Percentiles rank a stretch among this genome's conserved stretches.
Conservation (phyloP, 1,140 invertebrate species). For the Lithobius niger region DNA sequence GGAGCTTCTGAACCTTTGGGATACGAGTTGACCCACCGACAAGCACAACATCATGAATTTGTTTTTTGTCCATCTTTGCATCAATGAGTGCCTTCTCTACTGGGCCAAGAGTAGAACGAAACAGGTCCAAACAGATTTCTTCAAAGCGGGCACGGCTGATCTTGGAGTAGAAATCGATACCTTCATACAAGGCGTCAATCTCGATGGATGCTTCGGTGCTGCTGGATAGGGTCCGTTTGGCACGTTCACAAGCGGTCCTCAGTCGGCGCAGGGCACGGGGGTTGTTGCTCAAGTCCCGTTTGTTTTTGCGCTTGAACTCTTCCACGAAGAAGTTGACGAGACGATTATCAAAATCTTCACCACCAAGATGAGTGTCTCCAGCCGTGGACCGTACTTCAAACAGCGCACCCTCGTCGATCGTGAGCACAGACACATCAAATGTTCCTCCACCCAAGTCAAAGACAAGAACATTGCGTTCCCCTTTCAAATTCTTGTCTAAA, state of each 20-base stretch:
- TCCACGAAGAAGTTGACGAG: slow-evolving; percentile 27
- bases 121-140: slow-evolving; percentile 27
- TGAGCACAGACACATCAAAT: slow-evolving; percentile 70
- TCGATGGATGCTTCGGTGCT: slow-evolving; percentile 39
- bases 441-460: slow-evolving; percentile 43
- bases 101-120: slow-evolving; percentile 21
- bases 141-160: slow-evolving; percentile 37
- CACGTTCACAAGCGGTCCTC: slow-evolving; percentile 52
- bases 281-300: slow-evolving; percentile 24
- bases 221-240: slow-evolving; percentile 36
- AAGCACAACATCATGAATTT: slow-evolving; percentile 28
- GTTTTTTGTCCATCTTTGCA: slow-evolving; percentile 29
- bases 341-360: slow-evolving; percentile 35
- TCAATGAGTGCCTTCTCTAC: slow-evolving; percentile 31
- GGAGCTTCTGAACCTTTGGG: slow-evolving; percentile 22
- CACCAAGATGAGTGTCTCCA: slow-evolving; percentile 35
- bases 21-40: slow-evolving; percentile 32
- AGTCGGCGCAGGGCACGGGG: slow-evolving; percentile 27
- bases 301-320: slow-evolving; percentile 29
- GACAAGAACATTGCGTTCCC: slow-evolving; percentile 37
- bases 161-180: slow-evolving; percentile 39
- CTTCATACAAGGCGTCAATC: slow-evolving; percentile 57
- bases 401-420: slow-evolving; percentile 57
- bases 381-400: slow-evolving; percentile 62
- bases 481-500: slow-evolving; percentile 34